Conservation (phyloP, 92 coral and sea anemone species). For the Anthopleura xanthogrammica region DNA sequence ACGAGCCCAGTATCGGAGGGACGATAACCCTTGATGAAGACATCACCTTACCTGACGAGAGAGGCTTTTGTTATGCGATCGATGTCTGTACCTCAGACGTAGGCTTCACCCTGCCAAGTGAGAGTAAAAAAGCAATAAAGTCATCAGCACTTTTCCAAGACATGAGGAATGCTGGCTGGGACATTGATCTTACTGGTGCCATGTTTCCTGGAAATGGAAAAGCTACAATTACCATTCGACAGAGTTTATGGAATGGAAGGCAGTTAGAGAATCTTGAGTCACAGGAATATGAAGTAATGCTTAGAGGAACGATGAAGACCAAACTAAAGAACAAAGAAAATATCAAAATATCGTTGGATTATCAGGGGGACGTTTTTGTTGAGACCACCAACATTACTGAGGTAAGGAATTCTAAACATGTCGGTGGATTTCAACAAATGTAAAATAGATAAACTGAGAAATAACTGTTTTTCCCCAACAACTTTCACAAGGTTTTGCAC, state of each 20-base stretch:
- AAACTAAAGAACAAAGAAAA: not conserved
- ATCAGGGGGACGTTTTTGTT: slow-evolving; percentile 22
- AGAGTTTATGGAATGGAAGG: slow-evolving; percentile 23
- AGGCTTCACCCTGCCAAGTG: slow-evolving; percentile 4
- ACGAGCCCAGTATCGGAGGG: slow-evolving; percentile 14
- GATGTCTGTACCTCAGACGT: slow-evolving; percentile 33
- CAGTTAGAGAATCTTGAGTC: not conserved
- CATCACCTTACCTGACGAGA: slow-evolving; percentile 8
- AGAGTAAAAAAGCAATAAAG: not conserved
- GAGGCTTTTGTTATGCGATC: slow-evolving; percentile 22
- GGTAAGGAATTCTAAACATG: slow-evolving; percentile 4
- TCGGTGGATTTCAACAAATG: not conserved
- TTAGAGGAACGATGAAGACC: slow-evolving; percentile 19
- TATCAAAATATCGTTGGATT: not conserved
- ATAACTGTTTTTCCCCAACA: not conserved
- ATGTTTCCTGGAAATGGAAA: slow-evolving; percentile 4
- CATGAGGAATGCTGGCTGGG: slow-evolving; percentile 27
- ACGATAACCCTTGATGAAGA: not conserved
- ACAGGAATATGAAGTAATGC: slow-evolving; percentile 6
- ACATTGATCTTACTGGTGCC: slow-evolving; percentile 2
- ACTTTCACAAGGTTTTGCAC: slow-evolving; percentile 3
- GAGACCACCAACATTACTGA: slow-evolving; percentile 1
- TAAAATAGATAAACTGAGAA: not conserved
- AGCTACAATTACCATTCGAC: not conserved
- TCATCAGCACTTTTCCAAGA: slow-evolving; percentile 15